phyloP scores from a whole-genome alignment of 2,888 invertebrate species.

The Schizaphis graminum region DNA sequence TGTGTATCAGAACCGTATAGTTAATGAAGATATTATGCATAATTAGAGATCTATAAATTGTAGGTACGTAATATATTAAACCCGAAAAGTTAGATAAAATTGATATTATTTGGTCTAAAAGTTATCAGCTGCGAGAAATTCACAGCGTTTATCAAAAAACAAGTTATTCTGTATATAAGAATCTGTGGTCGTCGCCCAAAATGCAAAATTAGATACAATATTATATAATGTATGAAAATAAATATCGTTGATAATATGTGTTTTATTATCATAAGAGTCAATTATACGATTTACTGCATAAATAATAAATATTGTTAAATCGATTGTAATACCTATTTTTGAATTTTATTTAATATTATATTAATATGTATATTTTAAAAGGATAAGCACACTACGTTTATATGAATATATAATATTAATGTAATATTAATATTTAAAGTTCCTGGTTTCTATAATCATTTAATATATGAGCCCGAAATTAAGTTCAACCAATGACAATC shows the following conservation, averaged over 20 bases:
- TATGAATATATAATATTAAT: background rate
- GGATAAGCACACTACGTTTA: background rate
- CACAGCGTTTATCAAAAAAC: background rate
- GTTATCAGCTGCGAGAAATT: background rate
- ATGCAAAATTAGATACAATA: background rate
- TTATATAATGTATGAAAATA: background rate
- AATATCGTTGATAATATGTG: background rate
- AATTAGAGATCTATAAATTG: background rate
- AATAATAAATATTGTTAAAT: background rate
- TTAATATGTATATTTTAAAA: background rate
- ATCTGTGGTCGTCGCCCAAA: background rate
- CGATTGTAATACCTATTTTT: background rate
- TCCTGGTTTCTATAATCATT: background rate
- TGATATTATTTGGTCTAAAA: background rate
- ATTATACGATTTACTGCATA: background rate
- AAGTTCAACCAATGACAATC: background rate
- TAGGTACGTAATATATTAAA: background rate
- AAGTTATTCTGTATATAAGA: background rate
- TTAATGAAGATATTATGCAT: background rate
- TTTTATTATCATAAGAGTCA: background rate
- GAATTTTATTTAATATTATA: background rate
- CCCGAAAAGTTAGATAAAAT: background rate
- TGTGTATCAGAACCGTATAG: background rate
- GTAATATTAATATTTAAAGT: background rate
- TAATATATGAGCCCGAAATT: background rate